Base-by-base conservation (phyloP, 2,888 invertebrate species). In the Endotricha flammealis region DNA sequence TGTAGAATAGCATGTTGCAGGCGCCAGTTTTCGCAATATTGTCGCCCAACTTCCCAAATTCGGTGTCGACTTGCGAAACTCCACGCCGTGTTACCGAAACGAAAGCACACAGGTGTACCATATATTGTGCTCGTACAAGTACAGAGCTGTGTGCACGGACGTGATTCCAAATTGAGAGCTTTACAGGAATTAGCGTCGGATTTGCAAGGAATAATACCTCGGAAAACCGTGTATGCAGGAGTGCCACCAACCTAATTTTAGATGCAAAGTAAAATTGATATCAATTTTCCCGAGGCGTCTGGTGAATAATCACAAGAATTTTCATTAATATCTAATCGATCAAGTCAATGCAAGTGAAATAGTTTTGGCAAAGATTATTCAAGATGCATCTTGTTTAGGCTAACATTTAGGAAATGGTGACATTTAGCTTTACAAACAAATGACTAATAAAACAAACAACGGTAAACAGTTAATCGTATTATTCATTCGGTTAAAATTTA, bases 21-120 rank as follows among this genome's bases (percentile, higher is more conserved):
- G 59, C 64, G 66, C 67, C 71, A 71, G 74, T 79, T 76, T 74
- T 57, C 64, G 71, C 69, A 78, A 79, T 79, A 79, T 77, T 79
- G 75, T 79, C 82, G 69, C 70, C 56, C 67, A 78, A 79, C 60
- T 81, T 82, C 64, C 72, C 65, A 73, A 82, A 75, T 80, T 78
- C 60, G 54, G 82, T 76, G 85, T 73, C 79, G 83, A 83, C 74
- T 83, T 83, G 83, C 73, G 74, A 80, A 85, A 82, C 74, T 85
- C 75, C 59, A 49, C 75, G 60, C 64, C 63, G 58, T 2, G 20
- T 53, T 56, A 64, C 58, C 55, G 56, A 59, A 64, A 63, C 63
- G 60, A 56, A 58, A 55, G 48, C 57, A 61, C 68, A 74, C 70
- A 76, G 73, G 75, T 77, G 70, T 57, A 59, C 7, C 3, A 20